A percentile compares a stretch with the other conserved stretches of the same genome.
Evolutionary conservation across 2,888 invertebrate genomes (phyloP).

Genomic region (Tetranychus truncatus): DNA sequence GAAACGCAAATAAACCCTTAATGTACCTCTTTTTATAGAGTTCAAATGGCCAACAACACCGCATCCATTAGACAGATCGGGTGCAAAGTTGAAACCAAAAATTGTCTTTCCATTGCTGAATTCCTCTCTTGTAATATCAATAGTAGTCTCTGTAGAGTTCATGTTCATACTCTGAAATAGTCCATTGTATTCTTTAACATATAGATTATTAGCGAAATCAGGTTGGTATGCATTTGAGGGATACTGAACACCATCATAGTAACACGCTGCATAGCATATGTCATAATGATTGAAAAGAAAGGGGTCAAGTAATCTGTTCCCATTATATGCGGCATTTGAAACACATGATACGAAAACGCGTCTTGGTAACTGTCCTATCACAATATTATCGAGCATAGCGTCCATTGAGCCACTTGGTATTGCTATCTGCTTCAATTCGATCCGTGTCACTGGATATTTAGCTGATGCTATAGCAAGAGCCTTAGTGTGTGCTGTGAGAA

Average conservation of each 20-base stretch:
- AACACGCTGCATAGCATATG: conserved; percentile 22
- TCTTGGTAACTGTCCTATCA: conserved; percentile 29
- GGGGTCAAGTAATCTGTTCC: conserved; percentile 24
- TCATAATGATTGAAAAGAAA: conserved; percentile 27
- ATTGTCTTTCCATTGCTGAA: conserved; percentile 4
- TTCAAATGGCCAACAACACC: conserved; percentile 6
- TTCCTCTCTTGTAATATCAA: background rate
- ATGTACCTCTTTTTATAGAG: background rate
- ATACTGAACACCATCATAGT: conserved; percentile 27
- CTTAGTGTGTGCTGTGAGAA: conserved; percentile 28
- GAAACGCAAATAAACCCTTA: conserved; percentile 10
- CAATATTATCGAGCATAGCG: conserved; percentile 30
- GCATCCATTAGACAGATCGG: conserved; percentile 14
- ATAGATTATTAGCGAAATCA: conserved; percentile 20
- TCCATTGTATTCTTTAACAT: conserved; percentile 19
- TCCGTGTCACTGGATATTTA: conserved; percentile 25
- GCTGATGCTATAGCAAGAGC: conserved; percentile 24
- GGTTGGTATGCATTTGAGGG: conserved; percentile 24
- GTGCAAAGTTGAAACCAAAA: conserved; percentile 12
- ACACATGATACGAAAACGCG: conserved; percentile 29
- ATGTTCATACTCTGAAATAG: conserved; percentile 24
- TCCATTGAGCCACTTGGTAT: conserved; percentile 27
- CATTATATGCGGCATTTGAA: conserved; percentile 25
- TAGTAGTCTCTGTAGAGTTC: background rate
- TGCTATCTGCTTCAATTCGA: conserved; percentile 25